Evolutionary conservation across 1,140 invertebrate genomes (phyloP).

Genomic region (Drosophila mauritiana): DNA sequence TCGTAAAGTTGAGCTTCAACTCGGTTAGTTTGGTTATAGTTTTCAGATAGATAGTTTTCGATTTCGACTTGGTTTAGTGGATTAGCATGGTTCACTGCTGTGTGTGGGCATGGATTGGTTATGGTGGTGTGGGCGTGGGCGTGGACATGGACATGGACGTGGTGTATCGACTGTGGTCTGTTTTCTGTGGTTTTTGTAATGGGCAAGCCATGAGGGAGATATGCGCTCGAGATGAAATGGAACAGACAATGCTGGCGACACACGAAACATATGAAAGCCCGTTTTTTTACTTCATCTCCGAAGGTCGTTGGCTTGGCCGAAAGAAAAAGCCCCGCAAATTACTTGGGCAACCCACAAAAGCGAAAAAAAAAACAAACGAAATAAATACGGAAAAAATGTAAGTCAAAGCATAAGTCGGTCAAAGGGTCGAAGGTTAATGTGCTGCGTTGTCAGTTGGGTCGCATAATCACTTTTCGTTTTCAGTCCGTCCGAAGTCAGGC

Average conservation of each 20-base stretch:
- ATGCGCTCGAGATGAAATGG: conserved; percentile 65
- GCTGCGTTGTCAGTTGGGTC: conserved; percentile 17
- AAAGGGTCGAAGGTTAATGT: conserved; percentile 57
- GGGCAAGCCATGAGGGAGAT: conserved; percentile 62
- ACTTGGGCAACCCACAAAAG: conserved; percentile 14
- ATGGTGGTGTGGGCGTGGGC: conserved; percentile 28
- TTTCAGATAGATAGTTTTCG: conserved; percentile 5
- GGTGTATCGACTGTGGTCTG: conserved; percentile 40
- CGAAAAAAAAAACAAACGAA: conserved; percentile 24
- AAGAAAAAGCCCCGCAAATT: conserved; percentile 15
- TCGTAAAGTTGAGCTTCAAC: conserved; percentile 14
- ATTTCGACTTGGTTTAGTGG: conserved; percentile 2
- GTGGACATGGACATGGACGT: background rate
- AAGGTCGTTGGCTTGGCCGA: conserved; percentile 32
- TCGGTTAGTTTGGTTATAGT: conserved; percentile 20
- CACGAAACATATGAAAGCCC: conserved; percentile 44
- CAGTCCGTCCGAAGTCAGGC: conserved; percentile 26
- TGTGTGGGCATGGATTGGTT: conserved; percentile 53
- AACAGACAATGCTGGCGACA: conserved; percentile 68
- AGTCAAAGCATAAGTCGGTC: conserved; percentile 50
- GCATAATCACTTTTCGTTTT: conserved; percentile 21
- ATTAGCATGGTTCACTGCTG: conserved; percentile 28
- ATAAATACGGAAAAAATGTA: conserved; percentile 34
- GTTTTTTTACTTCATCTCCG: conserved; percentile 6
- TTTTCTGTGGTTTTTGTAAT: conserved; percentile 17